Conservation (phyloP, 2,888 invertebrate genomes). For the Geotrupes spiniger region DNA sequence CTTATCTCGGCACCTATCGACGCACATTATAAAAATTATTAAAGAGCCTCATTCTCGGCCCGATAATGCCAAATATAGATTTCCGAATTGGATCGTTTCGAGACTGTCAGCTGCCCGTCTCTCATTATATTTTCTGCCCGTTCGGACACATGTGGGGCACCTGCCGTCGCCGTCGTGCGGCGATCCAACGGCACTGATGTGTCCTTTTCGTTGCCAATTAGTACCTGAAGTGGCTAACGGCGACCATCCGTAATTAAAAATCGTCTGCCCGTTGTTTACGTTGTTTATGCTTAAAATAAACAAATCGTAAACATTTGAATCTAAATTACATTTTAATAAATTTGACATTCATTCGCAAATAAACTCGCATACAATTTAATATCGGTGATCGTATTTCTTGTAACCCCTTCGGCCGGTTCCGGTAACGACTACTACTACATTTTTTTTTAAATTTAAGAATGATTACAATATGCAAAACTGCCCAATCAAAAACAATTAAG, state of each 20-base stretch:
- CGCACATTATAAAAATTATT: slow-evolving; percentile 5
- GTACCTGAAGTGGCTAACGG: slow-evolving; percentile 24
- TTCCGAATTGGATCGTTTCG: slow-evolving; percentile 14
- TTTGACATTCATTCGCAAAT: no score
- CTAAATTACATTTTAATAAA: no score
- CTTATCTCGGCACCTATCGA: slow-evolving; percentile 11
- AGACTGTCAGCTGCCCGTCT: slow-evolving; percentile 32
- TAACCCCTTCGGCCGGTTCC: no score
- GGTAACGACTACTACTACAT: no score
- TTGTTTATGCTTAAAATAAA: no score
- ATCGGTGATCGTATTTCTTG: no score
- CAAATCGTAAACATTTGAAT: no score
- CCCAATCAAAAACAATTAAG: slow-evolving; percentile 8
- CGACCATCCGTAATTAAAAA: slow-evolving; percentile 3
- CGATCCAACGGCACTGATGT: slow-evolving; percentile 18
- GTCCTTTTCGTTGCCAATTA: slow-evolving; percentile 29
- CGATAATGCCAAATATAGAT: slow-evolving; percentile 19
- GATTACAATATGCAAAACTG: slow-evolving; percentile 8
- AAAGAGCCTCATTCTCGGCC: slow-evolving; percentile 9
- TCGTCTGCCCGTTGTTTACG: no score
- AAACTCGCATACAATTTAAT: no score
- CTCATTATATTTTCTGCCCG: slow-evolving; percentile 32
- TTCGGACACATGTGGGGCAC: slow-evolving; percentile 28
- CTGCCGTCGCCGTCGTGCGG: slow-evolving; percentile 27
- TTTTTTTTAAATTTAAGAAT: no score